Conservation (phyloP, 2,888 invertebrate species). For the Parelbella ahira region DNA sequence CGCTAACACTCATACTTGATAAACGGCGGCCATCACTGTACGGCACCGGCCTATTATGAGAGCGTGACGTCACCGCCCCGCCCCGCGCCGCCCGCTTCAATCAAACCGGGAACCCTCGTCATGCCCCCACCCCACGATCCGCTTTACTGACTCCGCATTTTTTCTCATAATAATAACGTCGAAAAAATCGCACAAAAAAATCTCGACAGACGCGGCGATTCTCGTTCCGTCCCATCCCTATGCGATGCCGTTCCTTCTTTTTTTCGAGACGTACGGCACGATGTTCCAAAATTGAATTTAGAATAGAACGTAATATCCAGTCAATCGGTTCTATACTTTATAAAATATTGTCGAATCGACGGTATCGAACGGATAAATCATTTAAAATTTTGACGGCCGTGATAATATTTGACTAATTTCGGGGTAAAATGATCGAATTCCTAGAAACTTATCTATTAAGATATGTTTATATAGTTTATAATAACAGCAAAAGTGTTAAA, state of each 20-base stretch:
- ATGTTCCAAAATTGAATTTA: conserved; percentile 60
- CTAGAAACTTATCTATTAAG: no score
- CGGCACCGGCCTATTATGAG: conserved; percentile 78
- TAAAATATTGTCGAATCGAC: no score
- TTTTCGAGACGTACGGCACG: conserved; percentile 46
- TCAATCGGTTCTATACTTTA: conserved; percentile 13
- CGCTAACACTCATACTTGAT: conserved; percentile 66
- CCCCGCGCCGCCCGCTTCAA: conserved; percentile 76
- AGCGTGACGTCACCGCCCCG: conserved; percentile 80
- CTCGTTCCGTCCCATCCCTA: conserved; percentile 73
- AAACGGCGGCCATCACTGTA: conserved; percentile 79
- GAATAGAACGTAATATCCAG: conserved; percentile 29
- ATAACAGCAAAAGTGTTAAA: no score
- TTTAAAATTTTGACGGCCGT: no score
- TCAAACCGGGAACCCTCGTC: conserved; percentile 79
- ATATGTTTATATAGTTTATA: no score
- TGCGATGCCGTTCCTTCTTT: conserved; percentile 49
- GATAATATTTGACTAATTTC: no score
- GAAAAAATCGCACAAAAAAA: conserved; percentile 78
- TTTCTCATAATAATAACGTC: conserved; percentile 80
- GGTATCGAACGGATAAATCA: no score
- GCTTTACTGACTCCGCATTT: conserved; percentile 79
- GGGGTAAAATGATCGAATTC: no score
- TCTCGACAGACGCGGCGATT: conserved; percentile 70
- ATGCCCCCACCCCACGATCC: conserved; percentile 77